These are phyloP conservation scores for Germaria angustata DNA, from an alignment of 2,888 invertebrate genomes.

Conservation along the genomic window DNA sequence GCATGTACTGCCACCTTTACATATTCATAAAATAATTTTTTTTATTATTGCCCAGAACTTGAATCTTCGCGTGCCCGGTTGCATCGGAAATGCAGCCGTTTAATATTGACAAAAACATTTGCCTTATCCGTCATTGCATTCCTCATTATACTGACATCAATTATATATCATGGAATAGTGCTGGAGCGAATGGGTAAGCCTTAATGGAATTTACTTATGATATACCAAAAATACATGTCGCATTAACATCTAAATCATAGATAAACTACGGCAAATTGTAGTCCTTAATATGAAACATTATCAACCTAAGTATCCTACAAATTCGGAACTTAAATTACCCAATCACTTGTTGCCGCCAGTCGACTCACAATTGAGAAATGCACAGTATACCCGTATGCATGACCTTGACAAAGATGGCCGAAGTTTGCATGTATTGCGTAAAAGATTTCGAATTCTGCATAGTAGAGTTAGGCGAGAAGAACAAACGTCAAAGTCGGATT, in stretches of 20 bases:
- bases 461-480: constrained; percentile 41
- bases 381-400: too few species aligned
- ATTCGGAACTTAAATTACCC: constrained; percentile 53
- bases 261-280: constrained; percentile 71
- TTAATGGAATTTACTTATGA: neutral
- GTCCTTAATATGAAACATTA: constrained; percentile 68
- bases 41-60: constrained; percentile 66
- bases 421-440: constrained; percentile 65
- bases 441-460: constrained; percentile 23
- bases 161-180: constrained; percentile 74
- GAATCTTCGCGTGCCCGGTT: constrained; percentile 66
- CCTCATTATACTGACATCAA: constrained; percentile 70
- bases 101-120: constrained; percentile 68
- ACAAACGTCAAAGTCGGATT: constrained; percentile 52
- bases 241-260: constrained; percentile 53
- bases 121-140: constrained; percentile 71
- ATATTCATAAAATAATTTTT: too few species aligned
- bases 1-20: too few species aligned
- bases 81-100: constrained; percentile 69
- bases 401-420: constrained; percentile 2
- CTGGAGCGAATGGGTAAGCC: constrained; percentile 73
- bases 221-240: too few species aligned
- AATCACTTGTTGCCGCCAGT: constrained; percentile 30
- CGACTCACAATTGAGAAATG: constrained; percentile 31
- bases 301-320: constrained; percentile 63